A percentile compares a stretch with the other conserved stretches of the same genome.
These are phyloP conservation scores for Cistogaster globosa DNA, from an alignment of 2,888 invertebrate genomes.

Conservation along the genomic window DNA sequence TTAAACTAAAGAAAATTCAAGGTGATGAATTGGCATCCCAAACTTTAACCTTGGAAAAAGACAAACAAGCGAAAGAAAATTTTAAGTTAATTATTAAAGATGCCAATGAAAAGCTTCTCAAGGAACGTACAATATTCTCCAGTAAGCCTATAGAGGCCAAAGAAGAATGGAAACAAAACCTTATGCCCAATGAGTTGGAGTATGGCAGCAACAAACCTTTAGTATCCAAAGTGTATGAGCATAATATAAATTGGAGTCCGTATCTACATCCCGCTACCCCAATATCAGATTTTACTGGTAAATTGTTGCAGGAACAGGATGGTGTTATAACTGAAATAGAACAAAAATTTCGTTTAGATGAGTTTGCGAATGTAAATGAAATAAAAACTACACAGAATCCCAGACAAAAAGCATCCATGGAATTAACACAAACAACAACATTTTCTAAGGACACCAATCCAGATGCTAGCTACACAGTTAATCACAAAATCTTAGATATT, in stretches of 20 bases:
- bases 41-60: conserved; percentile 21
- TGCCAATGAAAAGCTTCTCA: conserved; percentile 77
- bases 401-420: conserved; percentile 33
- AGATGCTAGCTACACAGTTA: background rate
- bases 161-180: conserved; percentile 76
- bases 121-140: conserved; percentile 77
- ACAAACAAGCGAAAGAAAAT: conserved; percentile 74
- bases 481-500: conserved; percentile 44
- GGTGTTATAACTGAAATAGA: conserved; percentile 82
- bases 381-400: conserved; percentile 58
- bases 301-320: conserved; percentile 81
- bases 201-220: conserved; percentile 35
- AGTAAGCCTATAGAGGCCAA: conserved; percentile 67
- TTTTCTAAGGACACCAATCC: conserved; percentile 1
- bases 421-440: conserved; percentile 24
- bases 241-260: conserved; percentile 66
- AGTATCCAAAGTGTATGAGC: conserved; percentile 40
- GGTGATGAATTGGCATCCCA: conserved; percentile 24
- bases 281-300: conserved; percentile 78
- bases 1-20: conserved; percentile 43
- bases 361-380: conserved; percentile 72
- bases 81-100: conserved; percentile 79
- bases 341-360: conserved; percentile 80
- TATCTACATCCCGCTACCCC: conserved; percentile 59
- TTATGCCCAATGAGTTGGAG: conserved; percentile 77